Percentiles rank a stretch among this genome's conserved stretches.
Conservation (phyloP, 2,888 invertebrate genomes). For the Autographa pulchrina region DNA sequence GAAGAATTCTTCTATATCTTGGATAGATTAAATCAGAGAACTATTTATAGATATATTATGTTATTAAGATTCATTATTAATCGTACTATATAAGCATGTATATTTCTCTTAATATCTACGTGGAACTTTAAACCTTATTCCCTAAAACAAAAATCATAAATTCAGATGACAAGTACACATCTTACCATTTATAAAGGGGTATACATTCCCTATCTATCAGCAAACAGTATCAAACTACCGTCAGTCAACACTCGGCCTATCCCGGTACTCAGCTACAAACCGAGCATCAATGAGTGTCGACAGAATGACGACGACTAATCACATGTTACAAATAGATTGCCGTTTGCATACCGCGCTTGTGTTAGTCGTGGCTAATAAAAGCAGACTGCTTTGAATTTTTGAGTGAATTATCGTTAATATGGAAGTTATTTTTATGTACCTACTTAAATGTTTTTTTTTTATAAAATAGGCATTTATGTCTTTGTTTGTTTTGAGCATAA, state of each 20-base stretch:
- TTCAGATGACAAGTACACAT: not conserved
- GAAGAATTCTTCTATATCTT: no score
- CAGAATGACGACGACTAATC: conserved; percentile 29
- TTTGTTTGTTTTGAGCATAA: no score
- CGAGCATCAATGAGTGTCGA: conserved; percentile 33
- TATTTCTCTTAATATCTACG: not conserved
- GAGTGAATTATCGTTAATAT: not conserved
- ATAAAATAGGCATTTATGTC: no score
- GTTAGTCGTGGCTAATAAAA: not conserved
- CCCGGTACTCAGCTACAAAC: conserved; percentile 13
- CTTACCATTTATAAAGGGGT: not conserved
- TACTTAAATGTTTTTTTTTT: no score
- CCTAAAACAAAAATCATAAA: not conserved
- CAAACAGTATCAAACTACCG: conserved; percentile 36
- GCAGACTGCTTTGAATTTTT: not conserved
- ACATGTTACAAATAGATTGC: conserved; percentile 18
- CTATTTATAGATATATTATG: no score
- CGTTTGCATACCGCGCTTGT: not conserved
- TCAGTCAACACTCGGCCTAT: conserved; percentile 9
- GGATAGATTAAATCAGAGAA: no score
- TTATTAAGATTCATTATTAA: no score
- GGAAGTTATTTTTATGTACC: no score
- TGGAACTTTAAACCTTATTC: not conserved
- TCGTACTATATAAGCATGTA: no score
- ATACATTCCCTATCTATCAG: conserved; percentile 15